Conservation (phyloP, 2,113 vertebrate species). For the Gallinago jamesoni region DNA sequence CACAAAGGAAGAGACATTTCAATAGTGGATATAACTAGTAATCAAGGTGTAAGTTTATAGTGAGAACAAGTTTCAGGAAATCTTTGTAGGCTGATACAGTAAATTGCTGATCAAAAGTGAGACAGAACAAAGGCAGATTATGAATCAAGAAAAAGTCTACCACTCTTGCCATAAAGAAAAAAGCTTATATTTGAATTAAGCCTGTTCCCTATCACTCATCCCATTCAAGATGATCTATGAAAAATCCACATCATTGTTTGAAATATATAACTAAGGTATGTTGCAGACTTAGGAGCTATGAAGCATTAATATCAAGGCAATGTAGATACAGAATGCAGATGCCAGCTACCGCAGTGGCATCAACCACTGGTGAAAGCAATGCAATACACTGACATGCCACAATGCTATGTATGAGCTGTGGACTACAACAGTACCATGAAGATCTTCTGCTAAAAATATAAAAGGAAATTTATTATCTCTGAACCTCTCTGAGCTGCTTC, state of each 20-base stretch:
- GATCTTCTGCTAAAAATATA: not conserved
- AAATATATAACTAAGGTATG: not conserved
- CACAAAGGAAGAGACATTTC: conserved; percentile 14
- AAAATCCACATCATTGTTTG: not conserved
- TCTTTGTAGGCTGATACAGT: not conserved
- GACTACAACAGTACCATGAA: not conserved
- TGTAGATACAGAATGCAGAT: not conserved
- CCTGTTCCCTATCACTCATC: not conserved
- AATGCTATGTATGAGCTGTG: not conserved
- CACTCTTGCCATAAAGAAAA: not conserved
- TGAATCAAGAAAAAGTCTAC: conserved; percentile 2
- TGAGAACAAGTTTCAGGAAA: not conserved
- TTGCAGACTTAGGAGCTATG: not conserved
- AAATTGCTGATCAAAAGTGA: conserved; percentile 44
- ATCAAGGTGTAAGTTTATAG: conserved; percentile 20
- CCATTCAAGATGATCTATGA: not conserved
- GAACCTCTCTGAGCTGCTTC: not conserved
- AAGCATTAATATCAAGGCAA: not conserved
- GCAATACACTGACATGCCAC: not conserved
- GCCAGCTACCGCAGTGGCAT: fast-evolving
- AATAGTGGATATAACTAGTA: conserved; percentile 2
- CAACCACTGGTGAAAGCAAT: not conserved
- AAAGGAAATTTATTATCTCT: not conserved
- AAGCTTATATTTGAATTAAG: not conserved
- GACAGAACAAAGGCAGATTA: conserved; percentile 31